Conservation (phyloP, 2,888 invertebrate genomes). For the Tetragonula carbonaria region DNA sequence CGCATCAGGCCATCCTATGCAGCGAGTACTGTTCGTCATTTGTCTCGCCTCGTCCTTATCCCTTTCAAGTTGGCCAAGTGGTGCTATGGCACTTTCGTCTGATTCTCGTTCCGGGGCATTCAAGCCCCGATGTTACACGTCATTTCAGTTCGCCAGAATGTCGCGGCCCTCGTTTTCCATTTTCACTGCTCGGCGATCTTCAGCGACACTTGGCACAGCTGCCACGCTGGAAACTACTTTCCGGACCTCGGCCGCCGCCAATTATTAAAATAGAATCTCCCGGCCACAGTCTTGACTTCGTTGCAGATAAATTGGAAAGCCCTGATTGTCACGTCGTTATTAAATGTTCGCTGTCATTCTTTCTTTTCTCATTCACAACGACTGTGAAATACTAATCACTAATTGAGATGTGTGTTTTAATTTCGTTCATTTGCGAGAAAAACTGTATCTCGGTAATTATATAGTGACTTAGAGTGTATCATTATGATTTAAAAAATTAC, state of each 20-base stretch:
- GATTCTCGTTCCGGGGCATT: slow-evolving; percentile 6
- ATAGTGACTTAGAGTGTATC: no score
- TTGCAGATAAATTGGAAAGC: slow-evolving; percentile 21
- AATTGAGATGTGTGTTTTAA: background rate
- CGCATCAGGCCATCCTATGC: background rate
- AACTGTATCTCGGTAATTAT: background rate
- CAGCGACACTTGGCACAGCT: slow-evolving; percentile 7
- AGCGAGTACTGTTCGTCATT: slow-evolving; percentile 6
- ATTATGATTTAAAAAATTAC: no score
- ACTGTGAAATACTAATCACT: background rate
- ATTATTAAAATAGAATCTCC: slow-evolving; percentile 50
- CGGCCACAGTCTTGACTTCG: slow-evolving; percentile 11
- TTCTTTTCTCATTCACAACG: background rate
- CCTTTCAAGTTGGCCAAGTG: slow-evolving; percentile 24
- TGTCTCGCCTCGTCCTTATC: slow-evolving; percentile 11
- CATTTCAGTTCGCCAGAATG: slow-evolving; percentile 32
- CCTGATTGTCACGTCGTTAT: slow-evolving; percentile 3
- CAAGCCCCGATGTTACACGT: slow-evolving; percentile 33
- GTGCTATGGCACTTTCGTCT: slow-evolving; percentile 20
- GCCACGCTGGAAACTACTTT: slow-evolving; percentile 37
- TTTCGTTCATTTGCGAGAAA: background rate
- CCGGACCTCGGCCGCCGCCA: slow-evolving; percentile 8
- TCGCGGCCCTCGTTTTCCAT: slow-evolving; percentile 35
- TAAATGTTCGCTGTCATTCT: background rate
- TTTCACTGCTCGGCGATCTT: slow-evolving; percentile 21